Base-by-base conservation (phyloP, 2,113 vertebrate species). In the Zosterops borbonicus region DNA sequence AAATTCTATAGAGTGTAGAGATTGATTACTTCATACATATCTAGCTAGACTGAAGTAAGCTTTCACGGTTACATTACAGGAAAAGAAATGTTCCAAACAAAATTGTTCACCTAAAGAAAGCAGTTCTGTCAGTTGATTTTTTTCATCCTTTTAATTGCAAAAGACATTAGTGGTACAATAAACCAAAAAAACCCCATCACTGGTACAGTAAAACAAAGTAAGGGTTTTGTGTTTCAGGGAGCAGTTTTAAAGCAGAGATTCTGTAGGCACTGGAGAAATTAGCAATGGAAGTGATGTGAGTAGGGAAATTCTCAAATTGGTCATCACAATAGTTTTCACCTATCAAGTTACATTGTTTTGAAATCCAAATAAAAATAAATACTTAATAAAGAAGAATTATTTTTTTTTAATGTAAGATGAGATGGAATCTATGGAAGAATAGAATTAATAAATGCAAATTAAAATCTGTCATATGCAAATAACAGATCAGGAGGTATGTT, bases 271-370 rank as follows among this genome's bases (percentile, higher is more conserved):
- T 58, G 25, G 33, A 94, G 20, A 94, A 87, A 60, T 56, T 42
- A 74, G 1, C 6, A 62, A 15, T 46, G 17, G 33, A 64, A 77
- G 10, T n/a, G 7, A 28, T 58, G 31, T 29, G 22, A 7, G 19
- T 52, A 75, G 37, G 7, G 41, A 82, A 85, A 41, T 70, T 70
- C 21, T 64, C 28, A 31, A 15, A 4, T 15, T 50, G n/a, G 9
- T 6, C 25, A 52, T 55, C 0, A 0, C 2, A 25, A 7, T 41
- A 47, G 16, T 47, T 81, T 68, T 87, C 14, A 35, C 1, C 3
- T 27, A 14, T 21, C 1, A 55, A 73, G 8, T 0, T 8, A 12
- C 14, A 7, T 29, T 14, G 20, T 47, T 67, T 27, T 25, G 4
- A 28, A 77, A 60, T n/a, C 2, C 6, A 59, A 81, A 42, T 24